phyloP scores from a whole-genome alignment of 2,888 invertebrate genomes.

The Deroplatys truncata region DNA sequence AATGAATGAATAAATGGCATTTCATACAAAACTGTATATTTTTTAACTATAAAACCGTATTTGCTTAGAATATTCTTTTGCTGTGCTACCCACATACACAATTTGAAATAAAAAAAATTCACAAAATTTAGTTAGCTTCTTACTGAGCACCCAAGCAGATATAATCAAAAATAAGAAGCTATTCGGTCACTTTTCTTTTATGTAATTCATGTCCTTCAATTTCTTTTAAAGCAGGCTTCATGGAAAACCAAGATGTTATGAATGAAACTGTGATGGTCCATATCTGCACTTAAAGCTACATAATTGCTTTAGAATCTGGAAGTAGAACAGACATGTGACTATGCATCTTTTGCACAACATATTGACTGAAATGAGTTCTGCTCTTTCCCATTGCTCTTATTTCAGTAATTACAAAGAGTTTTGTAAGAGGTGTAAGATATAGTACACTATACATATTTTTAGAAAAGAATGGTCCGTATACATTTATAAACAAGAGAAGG shows the following conservation, averaged over 20 bases:
- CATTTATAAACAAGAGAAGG: background rate
- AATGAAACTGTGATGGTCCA: background rate
- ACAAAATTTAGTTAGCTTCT: too few relatives aligned
- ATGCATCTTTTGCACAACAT: background rate
- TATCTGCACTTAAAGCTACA: background rate
- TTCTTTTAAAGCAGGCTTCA: background rate
- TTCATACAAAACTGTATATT: too few relatives aligned
- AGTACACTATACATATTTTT: background rate
- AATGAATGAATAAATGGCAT: too few relatives aligned
- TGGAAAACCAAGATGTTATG: background rate
- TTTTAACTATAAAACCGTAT: too few relatives aligned
- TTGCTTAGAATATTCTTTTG: too few relatives aligned
- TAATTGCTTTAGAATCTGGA: background rate
- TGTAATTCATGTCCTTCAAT: too few relatives aligned
- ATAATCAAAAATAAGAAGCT: too few relatives aligned
- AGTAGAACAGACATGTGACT: background rate
- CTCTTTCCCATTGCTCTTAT: background rate
- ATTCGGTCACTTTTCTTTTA: too few relatives aligned
- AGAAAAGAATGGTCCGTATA: background rate
- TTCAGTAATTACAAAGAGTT: background rate
- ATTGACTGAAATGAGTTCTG: background rate
- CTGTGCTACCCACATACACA: too few relatives aligned
- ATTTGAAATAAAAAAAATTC: too few relatives aligned
- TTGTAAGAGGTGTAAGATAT: background rate
- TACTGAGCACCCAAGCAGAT: too few relatives aligned